Percentiles rank a stretch among this genome's conserved stretches.
These are phyloP conservation scores for Tricholauxania praeusta DNA, from an alignment of 2,888 invertebrate species.

Conservation along the genomic window DNA sequence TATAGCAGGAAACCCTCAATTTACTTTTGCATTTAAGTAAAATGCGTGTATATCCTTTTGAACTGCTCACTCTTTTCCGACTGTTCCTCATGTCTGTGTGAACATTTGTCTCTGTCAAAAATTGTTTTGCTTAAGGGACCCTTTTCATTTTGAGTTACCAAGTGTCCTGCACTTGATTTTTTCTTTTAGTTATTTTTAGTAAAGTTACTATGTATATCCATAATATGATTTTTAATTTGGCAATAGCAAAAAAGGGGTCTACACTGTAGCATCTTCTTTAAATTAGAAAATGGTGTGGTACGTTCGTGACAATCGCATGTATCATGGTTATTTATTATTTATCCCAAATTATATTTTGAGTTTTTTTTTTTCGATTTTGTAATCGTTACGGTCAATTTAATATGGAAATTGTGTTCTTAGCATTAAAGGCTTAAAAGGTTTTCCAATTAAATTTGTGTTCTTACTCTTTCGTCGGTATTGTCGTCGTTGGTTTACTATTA, in stretches of 20 bases:
- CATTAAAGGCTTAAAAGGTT: not conserved
- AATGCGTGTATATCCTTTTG: too few species aligned
- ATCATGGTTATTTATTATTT: slow-evolving; percentile 59
- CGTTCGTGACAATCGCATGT: slow-evolving; percentile 56
- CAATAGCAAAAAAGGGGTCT: too few species aligned
- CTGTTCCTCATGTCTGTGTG: too few species aligned
- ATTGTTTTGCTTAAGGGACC: slow-evolving; percentile 15
- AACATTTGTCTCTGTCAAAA: slow-evolving; percentile 32
- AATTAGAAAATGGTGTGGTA: not conserved
- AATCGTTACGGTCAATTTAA: slow-evolving; percentile 64
- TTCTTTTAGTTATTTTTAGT: not conserved
- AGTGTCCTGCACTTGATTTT: not conserved
- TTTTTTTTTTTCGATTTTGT: slow-evolving; percentile 56
- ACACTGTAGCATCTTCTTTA: too few species aligned
- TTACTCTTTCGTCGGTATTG: too few species aligned
- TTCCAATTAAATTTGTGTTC: too few species aligned
- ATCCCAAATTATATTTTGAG: slow-evolving; percentile 47
- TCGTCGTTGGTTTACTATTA: too few species aligned
- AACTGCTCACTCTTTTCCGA: too few species aligned
- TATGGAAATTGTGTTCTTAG: slow-evolving; percentile 53
- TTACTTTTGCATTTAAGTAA: too few species aligned
- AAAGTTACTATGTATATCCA: too few species aligned
- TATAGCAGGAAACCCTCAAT: too few species aligned
- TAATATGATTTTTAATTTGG: not conserved
- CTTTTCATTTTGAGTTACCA: slow-evolving; percentile 10